phyloP scores from a whole-genome alignment of 2,888 invertebrate genomes.

The Stegophylla sp. region DNA sequence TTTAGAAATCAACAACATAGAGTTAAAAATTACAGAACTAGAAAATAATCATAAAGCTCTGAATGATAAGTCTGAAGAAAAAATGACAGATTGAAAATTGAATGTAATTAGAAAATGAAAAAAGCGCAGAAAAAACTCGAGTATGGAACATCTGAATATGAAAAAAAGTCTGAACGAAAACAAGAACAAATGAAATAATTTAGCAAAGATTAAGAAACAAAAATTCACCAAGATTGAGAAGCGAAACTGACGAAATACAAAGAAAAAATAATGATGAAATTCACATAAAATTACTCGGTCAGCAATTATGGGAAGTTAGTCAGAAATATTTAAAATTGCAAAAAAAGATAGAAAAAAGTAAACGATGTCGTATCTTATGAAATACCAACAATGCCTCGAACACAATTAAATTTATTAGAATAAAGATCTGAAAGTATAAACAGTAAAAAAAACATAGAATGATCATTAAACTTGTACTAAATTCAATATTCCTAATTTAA shows the following conservation, averaged over 20 bases:
- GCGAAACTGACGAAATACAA: constrained; percentile 65
- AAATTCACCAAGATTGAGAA: constrained; percentile 63
- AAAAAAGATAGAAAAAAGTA: constrained; percentile 69
- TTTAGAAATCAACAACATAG: too few relatives aligned
- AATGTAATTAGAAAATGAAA: constrained; percentile 46
- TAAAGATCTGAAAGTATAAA: constrained; percentile 31
- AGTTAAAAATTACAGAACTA: too few relatives aligned
- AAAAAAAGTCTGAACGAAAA: constrained; percentile 52
- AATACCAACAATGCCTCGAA: background rate
- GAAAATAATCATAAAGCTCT: too few relatives aligned
- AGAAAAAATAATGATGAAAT: constrained; percentile 66
- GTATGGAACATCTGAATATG: constrained; percentile 47
- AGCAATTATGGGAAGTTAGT: constrained; percentile 71
- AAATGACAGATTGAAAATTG: constrained; percentile 27
- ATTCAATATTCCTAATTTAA: constrained; percentile 49
- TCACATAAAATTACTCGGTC: constrained; percentile 68
- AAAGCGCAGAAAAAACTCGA: constrained; percentile 53
- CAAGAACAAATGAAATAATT: constrained; percentile 55
- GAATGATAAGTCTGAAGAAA: too few relatives aligned
- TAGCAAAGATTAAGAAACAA: constrained; percentile 49
- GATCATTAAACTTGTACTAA: constrained; percentile 43
- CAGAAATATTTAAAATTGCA: constrained; percentile 70
- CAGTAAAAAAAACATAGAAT: constrained; percentile 28
- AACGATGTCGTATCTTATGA: constrained; percentile 50
- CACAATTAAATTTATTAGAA: too few relatives aligned